Evolutionary conservation across 2,888 invertebrate genomes (phyloP).

Genomic region (Cancer borealis): DNA sequence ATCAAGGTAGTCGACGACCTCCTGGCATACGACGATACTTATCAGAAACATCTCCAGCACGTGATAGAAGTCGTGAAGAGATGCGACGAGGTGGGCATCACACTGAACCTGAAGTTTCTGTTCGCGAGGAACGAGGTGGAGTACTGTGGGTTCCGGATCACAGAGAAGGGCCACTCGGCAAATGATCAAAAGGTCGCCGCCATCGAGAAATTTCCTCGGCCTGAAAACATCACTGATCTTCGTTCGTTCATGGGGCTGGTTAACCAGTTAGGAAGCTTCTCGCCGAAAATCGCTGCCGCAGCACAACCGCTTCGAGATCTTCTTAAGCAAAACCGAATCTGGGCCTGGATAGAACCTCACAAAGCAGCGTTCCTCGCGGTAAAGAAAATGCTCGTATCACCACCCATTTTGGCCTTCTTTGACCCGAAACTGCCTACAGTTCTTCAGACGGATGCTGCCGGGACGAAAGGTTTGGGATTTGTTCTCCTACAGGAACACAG

Average conservation of each 20-base stretch:
- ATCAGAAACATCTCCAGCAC: constrained; percentile 39
- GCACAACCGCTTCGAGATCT: background rate
- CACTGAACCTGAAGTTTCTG: constrained; percentile 33
- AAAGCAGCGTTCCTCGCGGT: background rate
- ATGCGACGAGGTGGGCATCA: constrained; percentile 46
- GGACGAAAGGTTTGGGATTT: background rate
- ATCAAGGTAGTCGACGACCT: constrained; percentile 55
- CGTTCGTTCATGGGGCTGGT: constrained; percentile 42
- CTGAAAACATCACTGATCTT: constrained; percentile 8
- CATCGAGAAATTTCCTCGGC: background rate
- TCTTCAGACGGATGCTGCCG: background rate
- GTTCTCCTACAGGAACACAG: background rate
- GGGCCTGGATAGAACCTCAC: background rate
- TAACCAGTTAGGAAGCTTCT: background rate
- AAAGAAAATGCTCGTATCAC: background rate
- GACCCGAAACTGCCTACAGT: constrained; percentile 21
- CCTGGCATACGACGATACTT: constrained; percentile 21
- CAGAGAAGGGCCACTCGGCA: background rate
- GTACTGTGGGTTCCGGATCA: constrained; percentile 30
- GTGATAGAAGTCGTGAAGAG: background rate
- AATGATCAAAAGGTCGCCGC: background rate
- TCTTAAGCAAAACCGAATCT: background rate
- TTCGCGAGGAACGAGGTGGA: background rate
- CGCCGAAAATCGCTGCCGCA: background rate
- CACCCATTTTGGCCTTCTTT: background rate